Evolutionary conservation across 2,113 vertebrate genomes (phyloP), one percentile per base, ranked within the genome.

Genomic region (Stictonetta naevosa): DNA sequence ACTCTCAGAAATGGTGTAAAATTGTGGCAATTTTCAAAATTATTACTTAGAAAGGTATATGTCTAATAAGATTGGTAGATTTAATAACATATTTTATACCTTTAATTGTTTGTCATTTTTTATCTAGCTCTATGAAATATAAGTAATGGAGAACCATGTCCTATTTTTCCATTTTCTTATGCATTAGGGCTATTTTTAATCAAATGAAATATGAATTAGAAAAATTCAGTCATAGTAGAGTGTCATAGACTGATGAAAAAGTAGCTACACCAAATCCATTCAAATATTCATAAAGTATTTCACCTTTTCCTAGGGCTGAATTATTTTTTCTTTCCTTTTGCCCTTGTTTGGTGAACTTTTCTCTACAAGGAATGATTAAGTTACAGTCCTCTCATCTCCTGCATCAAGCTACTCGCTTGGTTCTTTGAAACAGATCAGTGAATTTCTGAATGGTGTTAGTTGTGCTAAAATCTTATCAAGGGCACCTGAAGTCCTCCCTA

Each of bases 161-260:
- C 22, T 11, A 11, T 64, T 96, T 96, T 96, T 93, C 48, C 36
- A 63, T 75, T 93, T 66, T 44, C 34, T 52, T 78, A 75, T 52
- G 7, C 8, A 36, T 58, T 83, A 58, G 22, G 44, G 16, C 3
- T 86, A 31, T 60, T 81, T 84, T 86, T 86, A 80, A 86, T 86
- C 16, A 60, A 67, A 75, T 18, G 3, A 58, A 78, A 72, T n/a
- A 79, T 44, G 53, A 93, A 82, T 76, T 78, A 55, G 6, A 78
- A 90, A 77, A 88, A 75, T 11, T 46, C 17, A 77, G 50, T 73
- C 68, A 77, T n/a, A 59, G 8, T 59, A 63, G 16, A 67, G 31
- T 66, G n/a, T 83, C 83, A 84, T 5, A 91, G 26, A 31, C 16
- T 67, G 36, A 63, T 77, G 46, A 95, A 93, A 90, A 90, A 74